These are phyloP conservation scores for Falco berigora DNA, from an alignment of 2,797 vertebrate genomes.

Conservation along the genomic window DNA sequence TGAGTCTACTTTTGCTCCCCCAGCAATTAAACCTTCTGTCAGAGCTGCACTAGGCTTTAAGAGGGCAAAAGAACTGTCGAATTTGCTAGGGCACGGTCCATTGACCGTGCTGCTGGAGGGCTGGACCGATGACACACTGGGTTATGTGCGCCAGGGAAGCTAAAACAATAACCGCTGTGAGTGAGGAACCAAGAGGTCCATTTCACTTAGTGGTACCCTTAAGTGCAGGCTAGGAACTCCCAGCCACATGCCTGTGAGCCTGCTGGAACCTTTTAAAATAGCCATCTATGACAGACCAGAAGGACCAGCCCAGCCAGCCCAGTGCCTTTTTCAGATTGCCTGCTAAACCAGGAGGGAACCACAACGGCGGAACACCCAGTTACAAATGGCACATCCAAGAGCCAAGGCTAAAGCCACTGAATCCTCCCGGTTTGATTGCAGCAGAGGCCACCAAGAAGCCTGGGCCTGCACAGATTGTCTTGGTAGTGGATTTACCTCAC, in stretches of 20 bases:
- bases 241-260: background rate
- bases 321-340: background rate
- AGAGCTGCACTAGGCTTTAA: background rate
- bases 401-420: background rate
- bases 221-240: background rate
- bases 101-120: background rate
- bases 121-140: background rate
- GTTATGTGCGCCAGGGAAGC: background rate
- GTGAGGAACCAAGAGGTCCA: background rate
- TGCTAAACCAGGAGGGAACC: background rate
- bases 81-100: background rate
- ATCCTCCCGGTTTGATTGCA: background rate
- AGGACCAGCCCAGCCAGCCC: background rate
- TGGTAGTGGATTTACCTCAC: background rate
- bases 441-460: constrained; percentile 21
- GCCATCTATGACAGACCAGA: background rate
- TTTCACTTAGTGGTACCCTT: background rate
- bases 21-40: background rate
- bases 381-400: background rate
- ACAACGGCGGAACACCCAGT: constrained; percentile 21
- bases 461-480: background rate
- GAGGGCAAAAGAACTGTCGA: background rate
- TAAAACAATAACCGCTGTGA: background rate
- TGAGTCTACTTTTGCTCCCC: background rate
- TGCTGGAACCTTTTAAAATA: background rate